A percentile compares a stretch with the other conserved stretches of the same genome.
Evolutionary conservation across 2,797 vertebrate genomes (phyloP).

Genomic region (Pseudochirops corinnae): DNA sequence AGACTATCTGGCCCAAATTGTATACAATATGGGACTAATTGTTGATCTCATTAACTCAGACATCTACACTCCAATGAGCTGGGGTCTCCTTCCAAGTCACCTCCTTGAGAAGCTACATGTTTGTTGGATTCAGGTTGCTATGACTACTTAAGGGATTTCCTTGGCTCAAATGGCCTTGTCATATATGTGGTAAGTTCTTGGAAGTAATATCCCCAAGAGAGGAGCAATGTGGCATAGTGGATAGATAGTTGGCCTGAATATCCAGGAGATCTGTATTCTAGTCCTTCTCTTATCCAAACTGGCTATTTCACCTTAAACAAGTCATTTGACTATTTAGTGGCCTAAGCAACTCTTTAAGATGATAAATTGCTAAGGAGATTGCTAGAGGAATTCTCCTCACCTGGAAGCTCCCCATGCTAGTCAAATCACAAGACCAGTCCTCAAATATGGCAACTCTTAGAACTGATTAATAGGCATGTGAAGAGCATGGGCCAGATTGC

Average conservation of each 20-base stretch:
- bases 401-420: background rate
- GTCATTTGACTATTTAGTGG: background rate
- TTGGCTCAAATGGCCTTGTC: background rate
- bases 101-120: background rate
- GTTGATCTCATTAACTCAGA: background rate
- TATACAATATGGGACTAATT: background rate
- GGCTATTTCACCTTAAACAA: background rate
- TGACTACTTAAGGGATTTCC: background rate
- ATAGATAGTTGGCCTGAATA: background rate
- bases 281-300: background rate
- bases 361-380: background rate
- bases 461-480: background rate
- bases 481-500: background rate
- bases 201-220: background rate
- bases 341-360: background rate
- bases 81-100: background rate
- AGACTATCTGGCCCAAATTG: background rate
- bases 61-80: background rate
- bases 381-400: background rate
- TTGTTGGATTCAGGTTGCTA: background rate
- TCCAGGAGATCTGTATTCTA: background rate
- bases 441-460: background rate
- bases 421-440: background rate
- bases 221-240: background rate
- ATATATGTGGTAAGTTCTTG: background rate